Evolutionary conservation across 2,888 invertebrate species (phyloP), one percentile per base, ranked within the genome.

Genomic region (Drosophila helvetica): DNA sequence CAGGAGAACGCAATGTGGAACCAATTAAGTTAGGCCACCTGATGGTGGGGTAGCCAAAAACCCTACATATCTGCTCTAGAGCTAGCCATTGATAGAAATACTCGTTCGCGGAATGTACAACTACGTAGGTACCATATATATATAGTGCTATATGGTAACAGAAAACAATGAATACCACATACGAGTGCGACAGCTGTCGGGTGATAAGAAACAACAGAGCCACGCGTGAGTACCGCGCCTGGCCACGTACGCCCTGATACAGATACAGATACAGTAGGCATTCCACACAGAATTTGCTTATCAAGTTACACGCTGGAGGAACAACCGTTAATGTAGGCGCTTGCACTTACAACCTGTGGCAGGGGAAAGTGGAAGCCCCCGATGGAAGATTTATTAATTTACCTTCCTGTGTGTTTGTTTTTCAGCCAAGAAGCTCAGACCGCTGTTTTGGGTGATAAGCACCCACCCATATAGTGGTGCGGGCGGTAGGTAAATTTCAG

Each of bases 11-110:
- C 59, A 69, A 74, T 58, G 51, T 19, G 30, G 15, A 47, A 53
- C 45, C 71, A 52, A 74, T 78, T 66, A 63, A 54, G 60, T 63
- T 75, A 74, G 77, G 78, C 66, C 75, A 22, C 25, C 47, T 33
- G 48, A 27, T 4, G 10, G 17, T 33, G 33, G 10, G 46, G 30
- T 33, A 38, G 45, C 25, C 45, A 54, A 38, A 38, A 38, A 38
- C 6, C 15, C 15, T 15, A 38, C 2, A 15, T 15, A 15, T 27
- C 27, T 27, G 8, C 27, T 6, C 6, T 25, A 33, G 12, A 33
- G 12, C 33, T 15, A 7, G 18, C 59, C 25, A 47, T 65, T 30
- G 43, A 43, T 25, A 15, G 47, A 30, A 60, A 57, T 58, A 56
- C 12, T 19, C 18, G 46, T 43, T 47, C 17, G 46, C 17, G 18